A percentile compares a stretch with the other conserved stretches of the same genome.
These are phyloP conservation scores for Onthophagus taurus DNA, from an alignment of 1,140 invertebrate genomes.

Conservation along the genomic window DNA sequence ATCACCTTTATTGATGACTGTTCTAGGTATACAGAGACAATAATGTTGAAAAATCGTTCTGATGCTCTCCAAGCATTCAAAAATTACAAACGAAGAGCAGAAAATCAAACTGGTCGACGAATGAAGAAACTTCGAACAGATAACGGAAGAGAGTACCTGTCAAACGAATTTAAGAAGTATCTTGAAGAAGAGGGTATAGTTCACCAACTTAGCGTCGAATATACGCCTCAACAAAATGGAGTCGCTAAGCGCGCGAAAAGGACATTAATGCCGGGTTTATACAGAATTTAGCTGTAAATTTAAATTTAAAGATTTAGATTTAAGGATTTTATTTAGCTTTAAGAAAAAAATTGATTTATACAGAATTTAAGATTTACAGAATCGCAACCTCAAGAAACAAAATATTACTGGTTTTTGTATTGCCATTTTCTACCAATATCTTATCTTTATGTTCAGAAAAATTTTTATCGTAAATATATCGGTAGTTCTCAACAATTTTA, in stretches of 20 bases:
- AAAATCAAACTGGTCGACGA: constrained; percentile 1
- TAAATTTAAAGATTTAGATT: no score
- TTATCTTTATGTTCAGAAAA: no score
- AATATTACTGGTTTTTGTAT: no score
- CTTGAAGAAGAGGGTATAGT: constrained; percentile 26
- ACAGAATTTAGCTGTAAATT: no score
- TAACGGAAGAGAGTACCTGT: constrained; percentile 23
- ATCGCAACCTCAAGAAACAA: no score
- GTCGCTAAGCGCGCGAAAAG: constrained; percentile 27
- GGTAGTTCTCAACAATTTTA: no score
- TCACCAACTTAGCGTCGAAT: constrained; percentile 24
- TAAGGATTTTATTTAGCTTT: no score
- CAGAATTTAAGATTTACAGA: no score
- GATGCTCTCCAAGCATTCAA: constrained; percentile 1
- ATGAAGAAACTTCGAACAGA: constrained; percentile 26
- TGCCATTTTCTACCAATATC: no score
- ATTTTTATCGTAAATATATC: no score
- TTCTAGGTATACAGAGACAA: neutral
- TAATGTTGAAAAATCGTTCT: neutral
- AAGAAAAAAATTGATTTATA: no score
- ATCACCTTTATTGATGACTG: neutral
- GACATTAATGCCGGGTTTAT: no score
- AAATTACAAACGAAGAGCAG: neutral
- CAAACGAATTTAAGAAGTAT: constrained; percentile 26
- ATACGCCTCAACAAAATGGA: constrained; percentile 35